Base-by-base conservation (phyloP, 2,888 invertebrate species). In the Drosophila engyochracea region DNA sequence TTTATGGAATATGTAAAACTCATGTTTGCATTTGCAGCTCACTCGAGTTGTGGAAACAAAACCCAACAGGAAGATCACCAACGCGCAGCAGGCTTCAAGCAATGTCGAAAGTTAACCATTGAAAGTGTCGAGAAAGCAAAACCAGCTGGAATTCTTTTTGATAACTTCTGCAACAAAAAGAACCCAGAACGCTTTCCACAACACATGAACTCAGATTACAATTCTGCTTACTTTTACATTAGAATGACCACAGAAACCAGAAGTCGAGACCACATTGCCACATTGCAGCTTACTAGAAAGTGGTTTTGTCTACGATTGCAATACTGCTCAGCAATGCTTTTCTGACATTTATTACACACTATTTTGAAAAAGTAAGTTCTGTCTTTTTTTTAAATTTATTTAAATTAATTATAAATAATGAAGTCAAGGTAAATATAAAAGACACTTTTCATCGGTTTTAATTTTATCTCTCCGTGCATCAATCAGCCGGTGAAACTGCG, bases 1-100 rank as follows among this genome's bases (percentile, higher is more conserved):
- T 70, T 72, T 82, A 80, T 75, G 35, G 59, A 75, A 72, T 78
- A 77, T 63, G 70, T 49, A 68, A 80, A 71, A 63, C 54, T 30
- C 28, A 6, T 51, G 37, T 22, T 47, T 19, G 33, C 52, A 47
- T 41, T 55, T 58, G 30, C 33, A 82, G 61, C 69, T 58, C 69
- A 61, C 69, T 69, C 35, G 10, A 60, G 49, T 57, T 69, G 52
- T 62, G 53, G 52, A 49, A 54, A 63, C 33, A 55, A 60, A 39
- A n/a, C n/a, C 41, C n/a, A n/a, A 33, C 22, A 35, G 49, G 28
- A 58, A 58, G 57, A 51, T 73, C 31, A 37, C 33, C 39, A 41
- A 47, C 30, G 57, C 52, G 37, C 41, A 52, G 19, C 39, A 16
- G 5, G 55, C 63, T 72, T 19, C 16, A 30, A 51, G 47, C 37